Conservation (phyloP, 2,797 vertebrate species). For the Pangasius larnaudii region DNA sequence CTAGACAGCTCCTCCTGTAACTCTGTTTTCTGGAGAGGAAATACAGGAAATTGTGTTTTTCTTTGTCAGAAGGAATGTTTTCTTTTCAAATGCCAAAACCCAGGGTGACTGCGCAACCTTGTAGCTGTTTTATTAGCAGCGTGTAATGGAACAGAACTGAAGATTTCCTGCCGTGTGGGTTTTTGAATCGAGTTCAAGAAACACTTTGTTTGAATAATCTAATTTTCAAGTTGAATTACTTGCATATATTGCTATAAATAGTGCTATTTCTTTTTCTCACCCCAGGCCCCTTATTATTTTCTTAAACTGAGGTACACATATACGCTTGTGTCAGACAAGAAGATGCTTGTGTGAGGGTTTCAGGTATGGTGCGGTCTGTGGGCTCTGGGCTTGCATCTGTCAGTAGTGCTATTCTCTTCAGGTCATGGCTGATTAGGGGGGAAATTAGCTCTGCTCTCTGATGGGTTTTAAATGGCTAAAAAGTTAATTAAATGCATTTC, state of each 20-base stretch:
- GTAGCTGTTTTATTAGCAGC: slow-evolving; percentile 57
- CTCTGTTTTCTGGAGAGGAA: slow-evolving; percentile 16
- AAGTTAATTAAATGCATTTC: not conserved
- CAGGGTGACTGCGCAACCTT: slow-evolving; percentile 58
- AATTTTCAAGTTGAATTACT: slow-evolving; percentile 18
- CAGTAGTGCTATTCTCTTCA: not conserved
- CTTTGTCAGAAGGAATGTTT: slow-evolving; percentile 50
- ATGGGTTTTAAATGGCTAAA: slow-evolving; percentile 9
- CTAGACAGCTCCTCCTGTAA: not conserved
- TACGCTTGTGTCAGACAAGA: not conserved
- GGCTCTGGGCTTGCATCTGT: not conserved
- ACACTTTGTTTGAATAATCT: not conserved
- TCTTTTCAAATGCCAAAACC: slow-evolving; percentile 68
- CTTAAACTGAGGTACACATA: not conserved
- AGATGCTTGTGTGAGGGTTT: not conserved
- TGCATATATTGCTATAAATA: not conserved
- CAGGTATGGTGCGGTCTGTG: not conserved
- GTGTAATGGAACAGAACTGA: slow-evolving; percentile 53
- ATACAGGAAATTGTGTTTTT: slow-evolving; percentile 22
- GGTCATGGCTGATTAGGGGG: slow-evolving; percentile 5
- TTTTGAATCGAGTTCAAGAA: slow-evolving; percentile 36
- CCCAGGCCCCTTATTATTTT: not conserved
- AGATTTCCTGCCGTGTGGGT: slow-evolving; percentile 6
- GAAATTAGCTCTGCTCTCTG: slow-evolving; percentile 32
- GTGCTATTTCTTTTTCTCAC: not conserved